Base-by-base conservation (phyloP, 2,113 vertebrate species). In the Budorcas taxicolor region DNA sequence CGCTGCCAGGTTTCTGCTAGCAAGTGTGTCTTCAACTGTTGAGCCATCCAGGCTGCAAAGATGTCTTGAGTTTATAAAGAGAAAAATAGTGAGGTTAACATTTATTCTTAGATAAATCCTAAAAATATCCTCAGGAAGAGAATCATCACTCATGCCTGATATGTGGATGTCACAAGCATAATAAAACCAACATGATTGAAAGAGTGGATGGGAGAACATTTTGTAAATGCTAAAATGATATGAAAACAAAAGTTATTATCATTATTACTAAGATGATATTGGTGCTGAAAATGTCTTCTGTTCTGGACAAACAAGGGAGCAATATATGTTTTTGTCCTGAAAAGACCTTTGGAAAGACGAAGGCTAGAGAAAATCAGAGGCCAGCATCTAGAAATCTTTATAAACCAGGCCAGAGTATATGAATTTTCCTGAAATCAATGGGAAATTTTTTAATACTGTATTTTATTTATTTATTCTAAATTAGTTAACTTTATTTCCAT, bases 11-110 rank as follows among this genome's bases (percentile, higher is more conserved):
- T 99, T 98, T 99, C 99, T 91, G 99, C 98, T 97, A 99, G 98
- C 92, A 99, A 98, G 98, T 99, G 98, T 0, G 99, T 98, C 82
- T 98, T 95, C 98, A 99, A 98, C 23, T 60, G 95, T 98, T 99
- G 99, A 98, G 99, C 99, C 92, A 99, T 99, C 99, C 99, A 99
- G 81, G 98, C 99, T 9, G 98, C 94, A 31, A 99, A 99, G 96
- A 99, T 99, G 97, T 99, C 99, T 99, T 98, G 87, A 67, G 62
- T 97, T 97, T 52, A 95, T 90, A 83, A 98, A 1, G 87, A 84
- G 71, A 81, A 67, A 95, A 55, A 80, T 52, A 97, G 83, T 96
- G 21, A 98, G 50, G 14, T 92, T 92, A 88, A 47, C 53, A 36
- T 90, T 95, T 67, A 74, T 43, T 29, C 10, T 91, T 86, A 93